These are phyloP conservation scores for Dendrocincla fuliginosa DNA, from an alignment of 2,797 vertebrate species.

Conservation along the genomic window DNA sequence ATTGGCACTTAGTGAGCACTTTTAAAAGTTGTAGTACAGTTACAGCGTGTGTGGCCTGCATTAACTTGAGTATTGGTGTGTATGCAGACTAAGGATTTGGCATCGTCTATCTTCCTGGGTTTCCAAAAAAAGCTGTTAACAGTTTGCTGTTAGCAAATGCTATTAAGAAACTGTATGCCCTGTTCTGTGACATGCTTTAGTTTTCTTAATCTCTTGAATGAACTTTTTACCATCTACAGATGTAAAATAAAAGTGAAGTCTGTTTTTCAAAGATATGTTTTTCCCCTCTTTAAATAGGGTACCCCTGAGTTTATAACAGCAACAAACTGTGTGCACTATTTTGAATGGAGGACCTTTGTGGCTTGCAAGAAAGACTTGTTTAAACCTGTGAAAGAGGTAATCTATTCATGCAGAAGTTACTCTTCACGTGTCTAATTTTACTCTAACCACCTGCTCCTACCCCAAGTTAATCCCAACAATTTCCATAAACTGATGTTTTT, in stretches of 20 bases:
- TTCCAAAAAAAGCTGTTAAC: not conserved
- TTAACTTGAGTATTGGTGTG: not conserved
- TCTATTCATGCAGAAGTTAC: not conserved
- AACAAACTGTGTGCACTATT: constrained; percentile 91
- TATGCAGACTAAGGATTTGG: not conserved
- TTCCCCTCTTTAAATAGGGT: constrained; percentile 77
- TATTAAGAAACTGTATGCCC: not conserved
- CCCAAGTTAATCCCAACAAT: not conserved
- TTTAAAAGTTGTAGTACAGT: not conserved
- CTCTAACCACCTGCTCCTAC: not conserved
- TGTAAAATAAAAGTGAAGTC: not conserved
- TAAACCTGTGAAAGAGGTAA: constrained; percentile 92
- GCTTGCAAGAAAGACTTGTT: constrained; percentile 90
- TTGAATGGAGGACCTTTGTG: constrained; percentile 91
- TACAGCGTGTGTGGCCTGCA: not conserved
- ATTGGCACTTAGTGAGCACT: not conserved
- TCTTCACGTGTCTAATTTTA: not conserved
- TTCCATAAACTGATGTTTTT: not conserved
- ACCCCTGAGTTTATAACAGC: constrained; percentile 91
- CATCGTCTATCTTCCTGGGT: not conserved
- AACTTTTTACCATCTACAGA: not conserved
- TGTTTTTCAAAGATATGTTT: not conserved
- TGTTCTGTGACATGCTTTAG: not conserved
- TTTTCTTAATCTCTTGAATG: not conserved
- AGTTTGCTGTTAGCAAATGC: not conserved